These are phyloP conservation scores for Pristionchus mayeri DNA, from an alignment of 2,888 invertebrate genomes.

Conservation along the genomic window DNA sequence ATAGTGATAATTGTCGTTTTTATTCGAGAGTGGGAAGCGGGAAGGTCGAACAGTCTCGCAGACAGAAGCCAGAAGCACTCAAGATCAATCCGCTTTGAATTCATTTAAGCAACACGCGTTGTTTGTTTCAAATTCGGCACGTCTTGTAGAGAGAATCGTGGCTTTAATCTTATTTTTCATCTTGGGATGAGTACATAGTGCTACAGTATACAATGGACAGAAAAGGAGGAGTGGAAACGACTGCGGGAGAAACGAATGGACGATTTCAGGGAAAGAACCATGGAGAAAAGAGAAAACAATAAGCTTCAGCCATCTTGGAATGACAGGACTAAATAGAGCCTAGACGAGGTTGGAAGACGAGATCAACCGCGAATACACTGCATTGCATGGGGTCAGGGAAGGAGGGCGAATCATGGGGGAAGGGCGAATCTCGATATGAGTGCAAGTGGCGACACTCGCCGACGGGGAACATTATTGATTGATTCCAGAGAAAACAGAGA, in stretches of 20 bases:
- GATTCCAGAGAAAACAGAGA: constrained; percentile 4
- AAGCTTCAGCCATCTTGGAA: background rate
- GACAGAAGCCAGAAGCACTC: too few relatives aligned
- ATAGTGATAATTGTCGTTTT: too few relatives aligned
- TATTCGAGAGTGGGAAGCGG: too few relatives aligned
- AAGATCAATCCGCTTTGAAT: too few relatives aligned
- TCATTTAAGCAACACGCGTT: too few relatives aligned
- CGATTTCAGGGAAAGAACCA: constrained; percentile 5
- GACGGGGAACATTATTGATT: constrained; percentile 35
- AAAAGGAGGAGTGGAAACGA: background rate
- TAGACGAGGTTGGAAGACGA: background rate
- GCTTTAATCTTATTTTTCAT: constrained; percentile 34
- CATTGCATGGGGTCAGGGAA: background rate
- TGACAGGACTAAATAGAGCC: background rate
- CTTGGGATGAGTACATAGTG: background rate
- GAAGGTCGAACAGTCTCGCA: too few relatives aligned
- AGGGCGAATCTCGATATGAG: constrained; percentile 31
- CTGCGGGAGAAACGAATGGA: background rate
- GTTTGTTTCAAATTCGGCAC: too few relatives aligned
- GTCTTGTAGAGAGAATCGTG: background rate
- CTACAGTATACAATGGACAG: constrained; percentile 35
- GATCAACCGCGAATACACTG: background rate
- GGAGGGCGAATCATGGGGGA: background rate
- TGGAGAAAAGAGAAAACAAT: background rate
- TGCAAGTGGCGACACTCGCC: constrained; percentile 20